Percentiles rank a stretch among this genome's conserved stretches.
phyloP scores from a whole-genome alignment of 2,797 vertebrate species.

The Megaceryle alcyon region DNA sequence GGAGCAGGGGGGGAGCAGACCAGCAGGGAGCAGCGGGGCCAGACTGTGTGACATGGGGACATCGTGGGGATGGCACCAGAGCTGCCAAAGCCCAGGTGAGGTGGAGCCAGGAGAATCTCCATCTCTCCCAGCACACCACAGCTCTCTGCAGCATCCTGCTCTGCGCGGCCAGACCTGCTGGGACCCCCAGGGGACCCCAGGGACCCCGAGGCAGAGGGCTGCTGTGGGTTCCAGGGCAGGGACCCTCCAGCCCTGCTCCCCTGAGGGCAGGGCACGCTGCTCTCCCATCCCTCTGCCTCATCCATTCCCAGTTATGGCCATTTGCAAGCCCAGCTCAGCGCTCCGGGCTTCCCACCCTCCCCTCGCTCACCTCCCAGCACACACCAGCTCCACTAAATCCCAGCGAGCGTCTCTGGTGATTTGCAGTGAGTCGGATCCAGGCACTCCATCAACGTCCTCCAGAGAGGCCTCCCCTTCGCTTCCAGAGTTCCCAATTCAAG shows the following conservation, averaged over 20 bases:
- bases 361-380: neutral
- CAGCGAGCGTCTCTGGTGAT: fast-evolving
- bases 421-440: neutral
- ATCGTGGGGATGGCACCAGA: neutral
- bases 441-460: neutral
- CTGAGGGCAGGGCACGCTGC: neutral
- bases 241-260: neutral
- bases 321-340: neutral
- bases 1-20: too few species aligned
- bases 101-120: neutral
- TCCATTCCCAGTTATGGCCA: fast-evolving
- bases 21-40: too few species aligned
- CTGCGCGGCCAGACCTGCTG: neutral
- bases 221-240: neutral
- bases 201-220: neutral
- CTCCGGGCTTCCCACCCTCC: neutral
- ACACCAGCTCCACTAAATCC: neutral
- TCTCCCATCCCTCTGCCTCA: neutral
- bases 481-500: neutral
- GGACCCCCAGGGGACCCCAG: fast-evolving
- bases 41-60: neutral
- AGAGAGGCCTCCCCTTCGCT: neutral
- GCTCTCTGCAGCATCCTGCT: neutral
- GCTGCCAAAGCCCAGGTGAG: neutral
- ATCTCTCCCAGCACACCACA: neutral